phyloP scores from a whole-genome alignment of 2,113 vertebrate species.

The Alligator sinensis region DNA sequence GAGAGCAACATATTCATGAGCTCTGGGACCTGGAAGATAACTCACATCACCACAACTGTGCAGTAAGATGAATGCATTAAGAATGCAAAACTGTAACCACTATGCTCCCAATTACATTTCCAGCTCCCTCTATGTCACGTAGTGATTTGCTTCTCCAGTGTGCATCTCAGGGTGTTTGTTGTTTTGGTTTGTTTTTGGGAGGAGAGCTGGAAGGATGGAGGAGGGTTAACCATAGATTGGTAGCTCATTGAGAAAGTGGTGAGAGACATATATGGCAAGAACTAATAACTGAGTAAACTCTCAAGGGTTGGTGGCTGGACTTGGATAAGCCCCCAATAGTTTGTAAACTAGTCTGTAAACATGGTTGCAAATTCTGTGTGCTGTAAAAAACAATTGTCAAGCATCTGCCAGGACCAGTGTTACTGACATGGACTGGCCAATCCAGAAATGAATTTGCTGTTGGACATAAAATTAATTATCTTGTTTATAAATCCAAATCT shows the following conservation, averaged over 20 bases:
- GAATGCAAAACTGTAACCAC: conserved; percentile 61
- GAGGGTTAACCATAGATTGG: conserved; percentile 33
- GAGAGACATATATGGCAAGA: conserved; percentile 42
- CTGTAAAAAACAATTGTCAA: not conserved
- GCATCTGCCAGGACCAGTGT: not conserved
- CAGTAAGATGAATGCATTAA: conserved; percentile 44
- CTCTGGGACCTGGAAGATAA: conserved; percentile 35
- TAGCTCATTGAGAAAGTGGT: conserved; percentile 63
- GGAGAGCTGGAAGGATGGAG: no score
- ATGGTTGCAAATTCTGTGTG: not conserved
- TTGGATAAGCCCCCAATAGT: conserved; percentile 30
- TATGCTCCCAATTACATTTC: conserved; percentile 67
- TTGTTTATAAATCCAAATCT: conserved; percentile 29
- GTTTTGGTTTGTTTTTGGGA: conserved; percentile 63
- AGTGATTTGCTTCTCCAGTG: conserved; percentile 54
- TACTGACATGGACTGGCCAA: not conserved
- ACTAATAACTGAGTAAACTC: conserved; percentile 28
- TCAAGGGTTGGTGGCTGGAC: conserved; percentile 48
- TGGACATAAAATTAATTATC: conserved; percentile 2
- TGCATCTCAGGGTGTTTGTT: conserved; percentile 55
- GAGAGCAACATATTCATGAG: not conserved
- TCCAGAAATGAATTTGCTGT: not conserved
- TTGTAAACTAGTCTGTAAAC: not conserved
- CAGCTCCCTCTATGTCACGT: conserved; percentile 63
- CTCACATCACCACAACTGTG: not conserved